A percentile compares a stretch with the other conserved stretches of the same genome.
These are phyloP conservation scores for Callinectes sapidus DNA, from an alignment of 2,888 invertebrate species.

Conservation along the genomic window DNA sequence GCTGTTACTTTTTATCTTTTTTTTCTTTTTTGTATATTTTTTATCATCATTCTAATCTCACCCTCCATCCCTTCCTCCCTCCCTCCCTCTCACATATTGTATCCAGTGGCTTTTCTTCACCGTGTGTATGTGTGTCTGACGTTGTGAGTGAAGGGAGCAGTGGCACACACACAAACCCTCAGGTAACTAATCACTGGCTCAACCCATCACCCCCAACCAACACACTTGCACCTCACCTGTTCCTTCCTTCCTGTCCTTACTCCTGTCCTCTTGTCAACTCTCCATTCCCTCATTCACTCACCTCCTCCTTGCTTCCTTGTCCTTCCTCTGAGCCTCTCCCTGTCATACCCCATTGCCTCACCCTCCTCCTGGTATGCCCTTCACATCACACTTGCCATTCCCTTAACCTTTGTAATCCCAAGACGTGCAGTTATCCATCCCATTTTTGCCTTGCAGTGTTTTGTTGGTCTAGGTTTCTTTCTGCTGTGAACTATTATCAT, in stretches of 20 bases:
- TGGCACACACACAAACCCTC: constrained; percentile 64
- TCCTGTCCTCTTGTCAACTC: background rate
- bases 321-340: background rate
- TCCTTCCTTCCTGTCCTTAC: background rate
- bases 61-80: constrained; percentile 15
- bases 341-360: background rate
- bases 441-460: constrained; percentile 59
- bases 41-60: background rate
- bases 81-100: constrained; percentile 63
- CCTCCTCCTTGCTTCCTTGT: background rate
- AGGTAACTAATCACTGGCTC: constrained; percentile 60
- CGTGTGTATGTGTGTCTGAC: constrained; percentile 52
- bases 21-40: background rate
- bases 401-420: background rate
- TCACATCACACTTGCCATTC: constrained; percentile 10
- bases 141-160: constrained; percentile 58
- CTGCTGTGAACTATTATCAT: constrained; percentile 64
- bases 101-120: constrained; percentile 66
- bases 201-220: constrained; percentile 48
- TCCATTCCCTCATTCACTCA: constrained; percentile 29
- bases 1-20: constrained; percentile 48
- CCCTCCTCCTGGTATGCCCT: constrained; percentile 2
- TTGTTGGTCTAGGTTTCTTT: constrained; percentile 66
- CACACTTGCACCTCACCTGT: constrained; percentile 7
- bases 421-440: constrained; percentile 64